These are phyloP conservation scores for Neocrepidodera transversa DNA, from an alignment of 2,888 invertebrate species.

Conservation along the genomic window DNA sequence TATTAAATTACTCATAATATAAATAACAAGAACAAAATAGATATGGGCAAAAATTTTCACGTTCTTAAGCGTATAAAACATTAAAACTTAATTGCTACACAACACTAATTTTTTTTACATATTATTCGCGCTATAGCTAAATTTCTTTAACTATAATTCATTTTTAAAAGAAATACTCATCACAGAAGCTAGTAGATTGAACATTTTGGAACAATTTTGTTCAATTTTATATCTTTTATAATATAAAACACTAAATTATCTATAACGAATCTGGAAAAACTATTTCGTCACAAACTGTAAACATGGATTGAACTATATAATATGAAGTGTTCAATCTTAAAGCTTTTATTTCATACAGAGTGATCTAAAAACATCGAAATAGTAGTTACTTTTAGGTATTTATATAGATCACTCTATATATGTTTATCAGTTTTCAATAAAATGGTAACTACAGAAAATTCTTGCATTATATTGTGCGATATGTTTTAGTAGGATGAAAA, in stretches of 20 bases:
- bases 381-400: too few species aligned
- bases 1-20: neutral
- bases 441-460: too few species aligned
- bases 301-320: too few species aligned
- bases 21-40: conserved; percentile 13
- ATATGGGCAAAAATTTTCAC: conserved; percentile 30
- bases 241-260: neutral
- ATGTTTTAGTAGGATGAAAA: conserved; percentile 10
- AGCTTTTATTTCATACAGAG: neutral
- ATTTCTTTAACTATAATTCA: conserved; percentile 47
- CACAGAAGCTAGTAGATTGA: conserved; percentile 58
- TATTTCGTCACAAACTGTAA: too few species aligned
- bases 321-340: conserved; percentile 5
- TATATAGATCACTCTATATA: too few species aligned
- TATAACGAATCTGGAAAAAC: neutral
- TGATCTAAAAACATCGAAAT: neutral
- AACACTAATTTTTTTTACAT: conserved; percentile 41
- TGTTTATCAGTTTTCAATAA: too few species aligned
- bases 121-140: conserved; percentile 33
- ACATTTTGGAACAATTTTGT: conserved; percentile 45
- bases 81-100: conserved; percentile 54
- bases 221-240: conserved; percentile 18
- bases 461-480: conserved; percentile 5
- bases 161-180: conserved; percentile 56
- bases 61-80: conserved; percentile 53